Conservation (phyloP, 2,888 invertebrate species). For the Drosophila percnosoma region DNA sequence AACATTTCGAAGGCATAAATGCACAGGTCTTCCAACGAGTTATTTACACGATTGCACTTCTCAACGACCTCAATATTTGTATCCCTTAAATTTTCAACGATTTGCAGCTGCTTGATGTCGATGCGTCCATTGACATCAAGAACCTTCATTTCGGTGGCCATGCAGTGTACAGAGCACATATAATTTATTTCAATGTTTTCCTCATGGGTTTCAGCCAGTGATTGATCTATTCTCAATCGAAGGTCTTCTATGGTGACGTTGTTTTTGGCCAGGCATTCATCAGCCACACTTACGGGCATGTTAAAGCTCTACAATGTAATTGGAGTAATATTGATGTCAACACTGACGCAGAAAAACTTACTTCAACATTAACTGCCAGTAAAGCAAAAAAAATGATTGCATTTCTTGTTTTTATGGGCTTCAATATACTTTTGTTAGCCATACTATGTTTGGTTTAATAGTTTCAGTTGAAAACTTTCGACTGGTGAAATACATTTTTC, state of each 20-base stretch:
- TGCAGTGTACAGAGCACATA: slow-evolving; percentile 31
- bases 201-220: background rate
- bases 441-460: background rate
- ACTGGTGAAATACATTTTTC: background rate
- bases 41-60: background rate
- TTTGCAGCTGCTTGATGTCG: background rate
- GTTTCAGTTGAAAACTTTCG: background rate
- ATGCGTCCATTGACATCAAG: slow-evolving; percentile 13
- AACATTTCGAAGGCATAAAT: slow-evolving; percentile 21
- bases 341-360: background rate
- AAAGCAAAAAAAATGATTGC: background rate
- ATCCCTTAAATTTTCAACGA: background rate
- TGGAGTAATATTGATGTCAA: background rate
- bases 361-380: slow-evolving; percentile 8
- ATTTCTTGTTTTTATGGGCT: background rate
- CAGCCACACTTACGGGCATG: slow-evolving; percentile 2
- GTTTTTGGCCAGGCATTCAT: slow-evolving; percentile 3
- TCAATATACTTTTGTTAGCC: background rate
- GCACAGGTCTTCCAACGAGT: background rate
- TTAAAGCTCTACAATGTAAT: slow-evolving; percentile 4
- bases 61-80: background rate
- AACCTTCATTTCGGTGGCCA: slow-evolving; percentile 9
- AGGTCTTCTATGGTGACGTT: slow-evolving; percentile 7
- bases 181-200: slow-evolving; percentile 18
- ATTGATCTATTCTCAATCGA: background rate